Conservation (phyloP, 1,140 invertebrate species). For the Uloborus diversus region DNA sequence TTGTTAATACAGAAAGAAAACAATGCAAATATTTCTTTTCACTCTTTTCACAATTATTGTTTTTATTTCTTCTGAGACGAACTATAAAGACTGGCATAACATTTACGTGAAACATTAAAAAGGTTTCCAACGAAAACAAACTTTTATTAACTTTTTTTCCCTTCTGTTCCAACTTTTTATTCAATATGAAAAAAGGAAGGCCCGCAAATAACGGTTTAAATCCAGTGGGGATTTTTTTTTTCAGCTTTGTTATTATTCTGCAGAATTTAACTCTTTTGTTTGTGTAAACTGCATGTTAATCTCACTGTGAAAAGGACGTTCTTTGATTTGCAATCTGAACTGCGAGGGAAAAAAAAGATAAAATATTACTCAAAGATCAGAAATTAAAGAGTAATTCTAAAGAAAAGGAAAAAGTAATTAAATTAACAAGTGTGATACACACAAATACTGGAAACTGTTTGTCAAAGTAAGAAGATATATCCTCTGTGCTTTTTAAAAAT, state of each 20-base stretch:
- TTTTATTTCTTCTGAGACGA: conserved; percentile 14
- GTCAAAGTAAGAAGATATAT: too few species aligned
- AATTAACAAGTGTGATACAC: too few species aligned
- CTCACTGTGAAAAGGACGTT: too few species aligned
- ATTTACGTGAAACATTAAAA: conserved; percentile 22
- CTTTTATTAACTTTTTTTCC: conserved; percentile 2
- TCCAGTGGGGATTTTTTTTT: conserved; percentile 37
- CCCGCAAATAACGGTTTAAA: conserved; percentile 29
- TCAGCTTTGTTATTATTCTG: neutral
- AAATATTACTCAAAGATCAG: too few species aligned
- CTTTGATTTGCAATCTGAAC: too few species aligned
- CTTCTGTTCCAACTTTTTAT: neutral
- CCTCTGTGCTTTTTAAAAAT: too few species aligned
- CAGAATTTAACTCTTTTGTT: conserved; percentile 32
- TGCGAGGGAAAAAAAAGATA: too few species aligned
- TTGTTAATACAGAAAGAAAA: conserved; percentile 1
- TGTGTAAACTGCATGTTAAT: neutral
- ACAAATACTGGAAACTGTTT: too few species aligned
- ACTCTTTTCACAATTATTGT: neutral
- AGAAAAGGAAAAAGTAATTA: too few species aligned
- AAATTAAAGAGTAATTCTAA: too few species aligned
- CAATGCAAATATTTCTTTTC: conserved; percentile 44
- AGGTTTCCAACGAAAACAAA: conserved; percentile 11
- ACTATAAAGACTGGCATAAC: conserved; percentile 30
- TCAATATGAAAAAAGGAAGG: conserved; percentile 15